Percentiles rank a stretch among this genome's conserved stretches.
These are phyloP conservation scores for Cephus nigrinus DNA, from an alignment of 2,888 invertebrate genomes.

Conservation along the genomic window DNA sequence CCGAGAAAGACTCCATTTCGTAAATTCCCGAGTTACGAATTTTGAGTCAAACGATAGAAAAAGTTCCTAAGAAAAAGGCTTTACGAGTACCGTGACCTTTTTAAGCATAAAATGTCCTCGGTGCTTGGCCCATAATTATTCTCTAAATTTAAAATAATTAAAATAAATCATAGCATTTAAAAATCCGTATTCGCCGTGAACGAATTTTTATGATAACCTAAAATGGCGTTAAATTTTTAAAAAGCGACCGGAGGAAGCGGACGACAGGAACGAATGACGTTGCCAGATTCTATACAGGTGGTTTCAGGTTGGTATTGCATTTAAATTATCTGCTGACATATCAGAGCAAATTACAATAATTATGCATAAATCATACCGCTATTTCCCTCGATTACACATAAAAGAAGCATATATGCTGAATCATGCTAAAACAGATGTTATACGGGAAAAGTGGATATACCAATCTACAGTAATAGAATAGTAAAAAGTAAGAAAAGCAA, in stretches of 20 bases:
- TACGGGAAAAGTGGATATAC: not conserved
- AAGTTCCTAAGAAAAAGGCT: not conserved
- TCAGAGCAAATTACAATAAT: not conserved
- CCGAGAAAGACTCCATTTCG: not conserved
- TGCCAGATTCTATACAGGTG: not conserved
- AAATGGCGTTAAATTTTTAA: not conserved
- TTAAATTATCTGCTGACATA: not conserved
- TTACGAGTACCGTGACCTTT: not conserved
- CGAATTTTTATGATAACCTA: not conserved
- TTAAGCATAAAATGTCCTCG: not conserved
- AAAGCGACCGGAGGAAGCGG: not conserved
- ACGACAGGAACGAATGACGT: not conserved
- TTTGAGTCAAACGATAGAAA: not conserved
- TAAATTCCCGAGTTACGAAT: not conserved
- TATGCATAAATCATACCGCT: not conserved
- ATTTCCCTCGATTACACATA: conserved; percentile 16
- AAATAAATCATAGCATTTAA: not conserved
- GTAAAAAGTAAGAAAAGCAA: not conserved
- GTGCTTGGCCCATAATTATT: not conserved
- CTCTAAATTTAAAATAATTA: not conserved
- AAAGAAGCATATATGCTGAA: conserved; percentile 1
- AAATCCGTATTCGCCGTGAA: not conserved
- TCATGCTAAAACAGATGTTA: not conserved
- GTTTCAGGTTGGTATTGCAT: not conserved
- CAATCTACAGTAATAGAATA: not conserved